These are phyloP conservation scores for Acropora yongei DNA, from an alignment of 64 coral and sea anemone species.

Conservation along the genomic window DNA sequence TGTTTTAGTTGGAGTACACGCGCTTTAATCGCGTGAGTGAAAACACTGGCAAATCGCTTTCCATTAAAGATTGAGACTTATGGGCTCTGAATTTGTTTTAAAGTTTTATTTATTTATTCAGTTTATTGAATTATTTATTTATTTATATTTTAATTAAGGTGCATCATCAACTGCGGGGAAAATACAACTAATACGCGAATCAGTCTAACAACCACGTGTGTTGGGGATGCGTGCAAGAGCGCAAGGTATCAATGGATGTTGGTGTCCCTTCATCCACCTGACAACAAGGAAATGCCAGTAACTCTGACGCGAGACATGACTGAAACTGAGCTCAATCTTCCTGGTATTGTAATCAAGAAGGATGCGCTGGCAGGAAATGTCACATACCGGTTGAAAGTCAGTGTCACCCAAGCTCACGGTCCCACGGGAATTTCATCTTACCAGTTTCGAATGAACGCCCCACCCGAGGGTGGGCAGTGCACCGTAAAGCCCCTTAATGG, in stretches of 20 bases:
- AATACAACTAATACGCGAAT: conserved; percentile 64
- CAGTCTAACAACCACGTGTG: conserved; percentile 56
- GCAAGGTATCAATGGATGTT: conserved; percentile 20
- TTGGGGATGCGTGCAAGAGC: not conserved
- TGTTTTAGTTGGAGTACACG: too few relatives aligned
- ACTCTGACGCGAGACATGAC: conserved; percentile 18
- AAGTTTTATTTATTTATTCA: too few relatives aligned
- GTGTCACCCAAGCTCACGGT: not conserved
- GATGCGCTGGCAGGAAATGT: conserved; percentile 2
- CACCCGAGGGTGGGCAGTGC: too few relatives aligned
- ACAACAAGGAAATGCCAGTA: not conserved
- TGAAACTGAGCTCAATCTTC: conserved; percentile 51
- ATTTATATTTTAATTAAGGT: conserved; percentile 11
- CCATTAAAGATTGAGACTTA: too few relatives aligned
- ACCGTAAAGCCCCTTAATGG: too few relatives aligned
- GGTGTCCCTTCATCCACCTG: not conserved
- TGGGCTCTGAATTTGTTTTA: too few relatives aligned
- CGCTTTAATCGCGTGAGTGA: too few relatives aligned
- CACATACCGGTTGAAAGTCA: conserved; percentile 62
- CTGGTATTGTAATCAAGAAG: conserved; percentile 59
- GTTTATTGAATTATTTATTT: not conserved
- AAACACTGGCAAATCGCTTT: too few relatives aligned
- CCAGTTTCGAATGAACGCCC: too few relatives aligned
- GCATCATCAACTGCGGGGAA: conserved; percentile 64
- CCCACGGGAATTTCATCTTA: conserved; percentile 45